Evolutionary conservation across 1,140 invertebrate species (phyloP).

Genomic region (Dysdera silvatica): DNA sequence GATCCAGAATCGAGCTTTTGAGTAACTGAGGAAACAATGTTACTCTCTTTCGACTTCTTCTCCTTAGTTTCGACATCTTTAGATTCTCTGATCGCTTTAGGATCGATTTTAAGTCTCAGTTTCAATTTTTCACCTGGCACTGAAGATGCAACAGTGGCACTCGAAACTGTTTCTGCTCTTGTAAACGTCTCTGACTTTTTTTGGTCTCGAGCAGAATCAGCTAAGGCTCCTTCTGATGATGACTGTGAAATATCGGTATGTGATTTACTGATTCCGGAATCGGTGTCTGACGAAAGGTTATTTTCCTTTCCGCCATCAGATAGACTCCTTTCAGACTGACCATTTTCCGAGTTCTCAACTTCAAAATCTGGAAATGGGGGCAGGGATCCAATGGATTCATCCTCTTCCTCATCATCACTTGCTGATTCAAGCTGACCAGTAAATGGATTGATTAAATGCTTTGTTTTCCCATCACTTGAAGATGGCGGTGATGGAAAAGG

Average conservation of each 20-base stretch:
- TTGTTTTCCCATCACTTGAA: slow-evolving; percentile 50
- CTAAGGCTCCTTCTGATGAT: slow-evolving; percentile 18
- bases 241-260: slow-evolving; percentile 31
- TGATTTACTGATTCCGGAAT: slow-evolving; percentile 32
- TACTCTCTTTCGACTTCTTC: slow-evolving; percentile 23
- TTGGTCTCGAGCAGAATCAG: slow-evolving; percentile 15
- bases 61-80: slow-evolving; percentile 27
- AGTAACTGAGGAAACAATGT: slow-evolving; percentile 39
- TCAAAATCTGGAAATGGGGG: slow-evolving; percentile 31
- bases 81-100: slow-evolving; percentile 31
- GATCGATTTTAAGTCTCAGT: slow-evolving; percentile 66
- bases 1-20: slow-evolving; percentile 74
- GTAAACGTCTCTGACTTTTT: background rate
- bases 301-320: slow-evolving; percentile 29
- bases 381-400: slow-evolving; percentile 28
- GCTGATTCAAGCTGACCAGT: slow-evolving; percentile 76
- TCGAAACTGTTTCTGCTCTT: slow-evolving; percentile 2
- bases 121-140: slow-evolving; percentile 68
- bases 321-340: slow-evolving; percentile 29
- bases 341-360: slow-evolving; percentile 26
- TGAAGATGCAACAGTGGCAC: slow-evolving; percentile 32
- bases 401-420: slow-evolving; percentile 44
- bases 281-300: slow-evolving; percentile 29
- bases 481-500: slow-evolving; percentile 33
- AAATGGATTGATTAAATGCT: slow-evolving; percentile 77